These are phyloP conservation scores for Nipponia nippon DNA, from an alignment of 2,113 vertebrate genomes.

Conservation along the genomic window DNA sequence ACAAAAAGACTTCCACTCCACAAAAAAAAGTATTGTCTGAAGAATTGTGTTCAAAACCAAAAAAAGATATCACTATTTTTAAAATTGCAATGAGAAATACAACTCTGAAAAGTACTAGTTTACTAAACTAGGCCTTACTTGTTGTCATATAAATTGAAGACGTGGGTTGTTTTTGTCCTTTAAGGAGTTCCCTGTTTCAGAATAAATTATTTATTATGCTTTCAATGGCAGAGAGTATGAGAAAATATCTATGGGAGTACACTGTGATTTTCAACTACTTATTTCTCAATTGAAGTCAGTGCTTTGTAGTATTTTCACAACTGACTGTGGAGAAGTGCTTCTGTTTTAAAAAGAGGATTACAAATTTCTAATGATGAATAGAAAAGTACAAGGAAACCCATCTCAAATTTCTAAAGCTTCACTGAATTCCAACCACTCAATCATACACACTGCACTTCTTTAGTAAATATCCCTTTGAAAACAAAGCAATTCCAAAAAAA, in stretches of 20 bases:
- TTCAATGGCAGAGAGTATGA: not conserved
- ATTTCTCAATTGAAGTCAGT: not conserved
- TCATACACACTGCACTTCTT: not conserved
- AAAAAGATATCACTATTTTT: not conserved
- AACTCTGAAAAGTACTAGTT: not conserved
- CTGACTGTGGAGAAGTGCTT: not conserved
- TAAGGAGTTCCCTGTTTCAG: not conserved
- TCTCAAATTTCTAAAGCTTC: not conserved
- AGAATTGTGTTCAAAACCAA: not conserved
- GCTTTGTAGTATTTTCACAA: not conserved
- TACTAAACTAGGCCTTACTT: not conserved
- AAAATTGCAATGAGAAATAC: not conserved
- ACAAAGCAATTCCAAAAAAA: not conserved
- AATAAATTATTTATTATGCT: not conserved
- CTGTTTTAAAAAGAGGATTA: not conserved
- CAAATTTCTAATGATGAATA: not conserved
- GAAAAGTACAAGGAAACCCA: not conserved
- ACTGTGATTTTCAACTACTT: not conserved
- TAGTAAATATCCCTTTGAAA: not conserved
- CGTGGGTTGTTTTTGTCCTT: not conserved
- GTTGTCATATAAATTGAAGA: not conserved
- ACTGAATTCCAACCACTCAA: not conserved
- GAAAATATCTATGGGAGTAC: not conserved
- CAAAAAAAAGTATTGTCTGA: not conserved
- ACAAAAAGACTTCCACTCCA: not conserved